Evolutionary conservation across 30 jellyfish, hydroid and myxozoan genomes (phyloP).

Genomic region (Sanderia malayensis): DNA sequence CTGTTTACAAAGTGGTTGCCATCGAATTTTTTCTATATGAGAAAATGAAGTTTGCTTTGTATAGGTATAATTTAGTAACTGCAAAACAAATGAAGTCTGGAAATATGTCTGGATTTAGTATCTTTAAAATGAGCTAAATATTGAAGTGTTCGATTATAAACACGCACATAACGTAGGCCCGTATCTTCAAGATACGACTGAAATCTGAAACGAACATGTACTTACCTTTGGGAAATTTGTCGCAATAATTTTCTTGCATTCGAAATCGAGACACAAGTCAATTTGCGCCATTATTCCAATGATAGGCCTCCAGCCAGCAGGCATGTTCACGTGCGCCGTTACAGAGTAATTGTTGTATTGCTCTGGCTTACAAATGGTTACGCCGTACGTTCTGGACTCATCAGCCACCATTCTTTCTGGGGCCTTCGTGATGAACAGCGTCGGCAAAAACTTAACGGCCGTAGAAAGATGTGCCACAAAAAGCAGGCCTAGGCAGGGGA

Average conservation of each 20-base stretch:
- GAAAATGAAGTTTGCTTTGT: no score
- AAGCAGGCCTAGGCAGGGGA: neutral
- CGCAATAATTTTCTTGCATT: slow-evolving; percentile 16
- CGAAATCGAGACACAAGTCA: slow-evolving; percentile 7
- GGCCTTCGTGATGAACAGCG: slow-evolving; percentile 15
- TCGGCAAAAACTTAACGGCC: slow-evolving; percentile 1
- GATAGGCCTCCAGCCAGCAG: slow-evolving; percentile 14
- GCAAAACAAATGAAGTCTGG: no score
- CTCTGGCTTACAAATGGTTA: slow-evolving; percentile 15
- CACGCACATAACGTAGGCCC: neutral
- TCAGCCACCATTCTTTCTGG: slow-evolving; percentile 21
- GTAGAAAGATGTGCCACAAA: neutral
- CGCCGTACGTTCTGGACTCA: slow-evolving; percentile 16
- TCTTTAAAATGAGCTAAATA: no score
- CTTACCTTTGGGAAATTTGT: slow-evolving; percentile 20
- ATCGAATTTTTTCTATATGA: slow-evolving; percentile 1
- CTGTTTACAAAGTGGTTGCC: slow-evolving; percentile 16
- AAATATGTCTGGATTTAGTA: no score
- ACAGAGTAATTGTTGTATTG: slow-evolving; percentile 14
- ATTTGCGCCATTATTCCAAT: slow-evolving; percentile 7
- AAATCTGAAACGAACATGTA: neutral
- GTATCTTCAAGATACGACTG: neutral
- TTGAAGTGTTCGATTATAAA: no score
- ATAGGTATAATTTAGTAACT: no score
- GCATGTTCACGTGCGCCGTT: slow-evolving; percentile 20